Evolutionary conservation across 2,888 invertebrate species (phyloP).

Genomic region (Euproctis similis): DNA sequence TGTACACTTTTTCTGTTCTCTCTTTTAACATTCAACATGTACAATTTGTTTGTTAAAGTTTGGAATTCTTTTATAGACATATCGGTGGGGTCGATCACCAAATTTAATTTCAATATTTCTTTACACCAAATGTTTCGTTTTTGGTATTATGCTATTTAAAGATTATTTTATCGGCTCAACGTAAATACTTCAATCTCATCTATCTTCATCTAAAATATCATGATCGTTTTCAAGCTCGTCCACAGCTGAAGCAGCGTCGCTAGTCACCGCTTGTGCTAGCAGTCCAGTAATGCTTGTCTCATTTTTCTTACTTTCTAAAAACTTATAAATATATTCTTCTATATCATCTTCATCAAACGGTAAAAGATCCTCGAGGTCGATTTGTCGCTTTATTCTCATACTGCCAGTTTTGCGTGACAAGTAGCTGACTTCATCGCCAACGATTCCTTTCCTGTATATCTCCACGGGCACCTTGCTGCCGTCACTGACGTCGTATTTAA

Average conservation of each 20-base stretch:
- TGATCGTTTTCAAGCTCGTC: conserved; percentile 47
- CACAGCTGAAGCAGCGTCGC: conserved; percentile 40
- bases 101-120: conserved; percentile 8
- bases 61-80: too few relatives aligned
- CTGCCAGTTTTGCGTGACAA: conserved; percentile 21
- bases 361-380: conserved; percentile 57
- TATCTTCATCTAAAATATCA: conserved; percentile 37
- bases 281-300: conserved; percentile 55
- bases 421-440: conserved; percentile 68
- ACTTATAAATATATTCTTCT: conserved; percentile 58
- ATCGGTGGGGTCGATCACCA: conserved; percentile 1
- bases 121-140: conserved; percentile 31
- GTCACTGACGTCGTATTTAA: conserved; percentile 75
- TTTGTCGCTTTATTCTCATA: conserved; percentile 48
- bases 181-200: conserved; percentile 27
- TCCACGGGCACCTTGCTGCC: conserved; percentile 70
- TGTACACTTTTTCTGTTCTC: too few relatives aligned
- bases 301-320: conserved; percentile 53
- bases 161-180: conserved; percentile 26
- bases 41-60: too few relatives aligned
- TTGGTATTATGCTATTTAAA: conserved; percentile 41
- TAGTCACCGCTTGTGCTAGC: conserved; percentile 55
- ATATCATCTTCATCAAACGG: conserved; percentile 61
- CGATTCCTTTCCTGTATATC: conserved; percentile 77
- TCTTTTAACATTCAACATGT: too few relatives aligned